phyloP scores from a whole-genome alignment of 2,888 invertebrate genomes.

The Acleris emargana region DNA sequence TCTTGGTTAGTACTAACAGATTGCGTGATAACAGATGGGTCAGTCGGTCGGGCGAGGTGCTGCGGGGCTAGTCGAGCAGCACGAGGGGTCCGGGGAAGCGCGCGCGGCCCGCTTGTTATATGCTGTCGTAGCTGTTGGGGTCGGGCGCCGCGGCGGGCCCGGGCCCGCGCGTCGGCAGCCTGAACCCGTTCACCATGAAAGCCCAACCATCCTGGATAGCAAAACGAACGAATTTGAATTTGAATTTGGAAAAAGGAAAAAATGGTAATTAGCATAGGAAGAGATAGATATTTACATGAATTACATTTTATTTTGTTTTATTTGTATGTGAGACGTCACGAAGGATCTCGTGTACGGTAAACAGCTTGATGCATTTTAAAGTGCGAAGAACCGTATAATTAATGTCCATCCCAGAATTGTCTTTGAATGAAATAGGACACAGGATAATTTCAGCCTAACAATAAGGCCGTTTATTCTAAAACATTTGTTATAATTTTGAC shows the following conservation, averaged over 20 bases:
- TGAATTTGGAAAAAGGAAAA: slow-evolving; percentile 46
- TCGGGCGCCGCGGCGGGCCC: slow-evolving; percentile 66
- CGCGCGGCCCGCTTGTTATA: slow-evolving; percentile 71
- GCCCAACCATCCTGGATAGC: slow-evolving; percentile 85
- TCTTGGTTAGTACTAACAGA: neutral
- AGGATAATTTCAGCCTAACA: too few species aligned
- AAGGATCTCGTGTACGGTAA: too few species aligned
- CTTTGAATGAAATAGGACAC: too few species aligned
- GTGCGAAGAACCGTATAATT: too few species aligned
- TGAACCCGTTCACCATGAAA: slow-evolving; percentile 85
- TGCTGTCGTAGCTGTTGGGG: slow-evolving; percentile 81
- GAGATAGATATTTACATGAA: too few species aligned
- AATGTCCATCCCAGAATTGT: too few species aligned
- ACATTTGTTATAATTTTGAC: slow-evolving; percentile 38
- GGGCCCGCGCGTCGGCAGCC: slow-evolving; percentile 65
- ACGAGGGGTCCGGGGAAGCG: slow-evolving; percentile 68
- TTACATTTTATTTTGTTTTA: too few species aligned
- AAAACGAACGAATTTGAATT: too few species aligned
- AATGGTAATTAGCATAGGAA: neutral
- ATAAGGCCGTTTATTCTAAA: neutral
- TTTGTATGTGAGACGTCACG: too few species aligned
- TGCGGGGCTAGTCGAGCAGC: slow-evolving; percentile 60
- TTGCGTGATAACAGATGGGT: neutral
- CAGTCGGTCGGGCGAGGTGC: slow-evolving; percentile 29
- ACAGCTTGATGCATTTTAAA: too few species aligned